Percentiles rank a stretch among this genome's conserved stretches.
phyloP scores from a whole-genome alignment of 2,888 invertebrate genomes.

The Loripinus fragilis region DNA sequence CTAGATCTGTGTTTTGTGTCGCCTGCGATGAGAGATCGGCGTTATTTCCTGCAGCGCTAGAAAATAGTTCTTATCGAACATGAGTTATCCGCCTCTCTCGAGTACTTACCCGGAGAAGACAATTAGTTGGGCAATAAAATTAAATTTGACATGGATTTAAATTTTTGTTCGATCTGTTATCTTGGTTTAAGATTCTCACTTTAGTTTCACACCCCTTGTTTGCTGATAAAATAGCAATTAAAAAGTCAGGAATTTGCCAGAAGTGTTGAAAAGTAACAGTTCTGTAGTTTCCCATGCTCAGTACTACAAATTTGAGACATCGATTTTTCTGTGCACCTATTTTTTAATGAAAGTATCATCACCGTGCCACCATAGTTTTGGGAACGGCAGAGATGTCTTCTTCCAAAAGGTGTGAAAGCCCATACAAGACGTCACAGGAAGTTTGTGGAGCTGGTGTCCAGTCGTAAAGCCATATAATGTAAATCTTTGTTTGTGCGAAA shows the following conservation, averaged over 20 bases:
- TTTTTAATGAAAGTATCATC: too few species aligned
- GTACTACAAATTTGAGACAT: too few species aligned
- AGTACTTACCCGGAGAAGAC: not conserved
- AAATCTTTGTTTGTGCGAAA: too few species aligned
- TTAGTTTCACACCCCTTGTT: slow-evolving; percentile 9
- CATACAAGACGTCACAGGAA: too few species aligned
- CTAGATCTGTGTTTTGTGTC: not conserved
- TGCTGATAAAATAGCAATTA: slow-evolving; percentile 17
- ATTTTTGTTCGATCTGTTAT: slow-evolving; percentile 15
- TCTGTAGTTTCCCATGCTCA: not conserved
- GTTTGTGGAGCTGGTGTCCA: too few species aligned
- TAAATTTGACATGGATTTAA: slow-evolving; percentile 16
- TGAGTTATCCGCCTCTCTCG: slow-evolving; percentile 9
- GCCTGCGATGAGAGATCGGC: not conserved
- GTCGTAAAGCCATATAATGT: too few species aligned
- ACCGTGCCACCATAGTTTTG: too few species aligned
- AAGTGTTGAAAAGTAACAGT: slow-evolving; percentile 12
- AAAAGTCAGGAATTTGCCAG: slow-evolving; percentile 12
- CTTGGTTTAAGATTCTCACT: not conserved
- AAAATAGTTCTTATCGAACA: slow-evolving; percentile 2
- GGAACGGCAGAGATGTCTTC: too few species aligned
- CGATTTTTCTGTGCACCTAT: too few species aligned
- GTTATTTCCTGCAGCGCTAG: slow-evolving; percentile 4
- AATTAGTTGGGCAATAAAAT: slow-evolving; percentile 1
- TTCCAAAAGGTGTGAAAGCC: too few species aligned